These are phyloP conservation scores for Carduelis carduelis DNA, from an alignment of 2,797 vertebrate genomes.

Conservation along the genomic window DNA sequence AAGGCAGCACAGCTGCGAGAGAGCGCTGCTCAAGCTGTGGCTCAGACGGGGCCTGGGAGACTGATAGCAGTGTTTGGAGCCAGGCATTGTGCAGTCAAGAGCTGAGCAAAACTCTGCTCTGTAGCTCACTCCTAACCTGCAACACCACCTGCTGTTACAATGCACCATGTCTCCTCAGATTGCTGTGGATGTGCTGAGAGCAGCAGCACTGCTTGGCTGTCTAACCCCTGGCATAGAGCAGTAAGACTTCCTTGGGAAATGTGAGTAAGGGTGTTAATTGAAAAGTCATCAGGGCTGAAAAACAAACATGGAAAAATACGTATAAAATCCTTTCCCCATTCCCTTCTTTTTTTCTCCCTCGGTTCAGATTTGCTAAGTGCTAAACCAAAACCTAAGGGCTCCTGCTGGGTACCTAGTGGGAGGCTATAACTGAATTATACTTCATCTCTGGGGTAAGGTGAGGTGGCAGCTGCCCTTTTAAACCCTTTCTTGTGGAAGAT, in stretches of 20 bases:
- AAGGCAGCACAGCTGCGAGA: not conserved
- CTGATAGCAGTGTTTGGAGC: not conserved
- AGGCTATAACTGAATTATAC: not conserved
- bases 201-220: not conserved
- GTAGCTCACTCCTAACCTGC: slow-evolving; percentile 57
- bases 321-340: not conserved
- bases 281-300: not conserved
- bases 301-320: not conserved
- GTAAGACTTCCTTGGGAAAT: not conserved
- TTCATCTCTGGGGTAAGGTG: not conserved
- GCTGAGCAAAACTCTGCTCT: not conserved
- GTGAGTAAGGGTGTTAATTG: not conserved
- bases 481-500: not conserved
- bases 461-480: not conserved
- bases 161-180: not conserved
- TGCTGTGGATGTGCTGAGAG: not conserved
- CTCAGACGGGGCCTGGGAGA: slow-evolving; percentile 9
- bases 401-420: not conserved
- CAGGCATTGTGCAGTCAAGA: slow-evolving; percentile 11
- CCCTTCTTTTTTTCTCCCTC: not conserved
- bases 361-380: not conserved
- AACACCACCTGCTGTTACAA: slow-evolving; percentile 69
- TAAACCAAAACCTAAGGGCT: not conserved
- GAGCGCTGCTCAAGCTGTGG: not conserved
- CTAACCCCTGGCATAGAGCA: not conserved